Conservation (phyloP, 2,797 vertebrate species). For the Arrhamphus sclerolepis region DNA sequence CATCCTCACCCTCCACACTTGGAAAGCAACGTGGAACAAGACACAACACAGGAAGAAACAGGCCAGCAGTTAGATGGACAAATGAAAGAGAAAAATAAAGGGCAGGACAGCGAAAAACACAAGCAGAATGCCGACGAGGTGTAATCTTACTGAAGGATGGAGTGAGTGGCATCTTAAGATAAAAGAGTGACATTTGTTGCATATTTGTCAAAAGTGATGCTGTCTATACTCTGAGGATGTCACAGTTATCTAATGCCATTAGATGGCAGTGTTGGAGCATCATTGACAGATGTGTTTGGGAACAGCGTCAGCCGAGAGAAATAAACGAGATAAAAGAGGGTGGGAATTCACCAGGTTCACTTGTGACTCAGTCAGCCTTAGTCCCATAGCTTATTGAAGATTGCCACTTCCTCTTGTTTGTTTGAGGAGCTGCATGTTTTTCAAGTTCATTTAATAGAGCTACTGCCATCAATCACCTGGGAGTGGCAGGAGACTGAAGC, state of each 20-base stretch:
- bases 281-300: conserved; percentile 40
- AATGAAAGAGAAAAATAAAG: conserved; percentile 29
- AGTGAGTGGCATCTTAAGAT: neutral
- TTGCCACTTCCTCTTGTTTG: conserved; percentile 30
- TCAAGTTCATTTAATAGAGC: conserved; percentile 18
- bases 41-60: conserved; percentile 32
- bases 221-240: neutral
- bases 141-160: conserved; percentile 2
- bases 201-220: conserved; percentile 5
- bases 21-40: conserved; percentile 68
- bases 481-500: conserved; percentile 40
- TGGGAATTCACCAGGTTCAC: conserved; percentile 48
- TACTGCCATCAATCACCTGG: conserved; percentile 54
- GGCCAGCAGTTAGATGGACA: conserved; percentile 31
- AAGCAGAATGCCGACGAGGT: conserved; percentile 45
- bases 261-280: conserved; percentile 74
- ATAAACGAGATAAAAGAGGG: conserved; percentile 31
- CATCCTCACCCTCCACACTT: conserved; percentile 84
- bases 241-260: conserved; percentile 35
- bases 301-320: conserved; percentile 40
- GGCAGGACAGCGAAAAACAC: conserved; percentile 40
- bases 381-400: conserved; percentile 43
- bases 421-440: conserved; percentile 38
- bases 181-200: conserved; percentile 2
- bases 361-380: conserved; percentile 64